Evolutionary conservation across 2,888 invertebrate genomes (phyloP).

Genomic region (Pimpla rufipes): DNA sequence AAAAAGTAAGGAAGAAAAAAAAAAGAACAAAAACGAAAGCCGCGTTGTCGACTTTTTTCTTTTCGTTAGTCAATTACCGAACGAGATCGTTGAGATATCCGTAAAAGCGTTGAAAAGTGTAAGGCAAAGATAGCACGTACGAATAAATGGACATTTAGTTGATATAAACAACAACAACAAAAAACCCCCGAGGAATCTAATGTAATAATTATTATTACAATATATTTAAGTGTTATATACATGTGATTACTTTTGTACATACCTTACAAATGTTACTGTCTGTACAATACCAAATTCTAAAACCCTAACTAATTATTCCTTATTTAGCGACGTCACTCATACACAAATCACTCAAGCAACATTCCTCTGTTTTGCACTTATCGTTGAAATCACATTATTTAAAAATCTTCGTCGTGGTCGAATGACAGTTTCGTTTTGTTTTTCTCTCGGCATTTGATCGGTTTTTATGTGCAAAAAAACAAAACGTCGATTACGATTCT

Average conservation of each 20-base stretch:
- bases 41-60: conserved; percentile 37
- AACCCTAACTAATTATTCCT: conserved; percentile 55
- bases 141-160: conserved; percentile 74
- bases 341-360: conserved; percentile 19
- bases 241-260: conserved; percentile 82
- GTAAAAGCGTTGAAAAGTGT: conserved; percentile 71
- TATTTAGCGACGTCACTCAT: conserved; percentile 31
- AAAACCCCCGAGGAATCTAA: conserved; percentile 73
- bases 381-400: conserved; percentile 25
- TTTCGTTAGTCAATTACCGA: conserved; percentile 74
- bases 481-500: conserved; percentile 17
- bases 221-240: conserved; percentile 80
- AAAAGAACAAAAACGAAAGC: background rate
- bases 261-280: conserved; percentile 79
- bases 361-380: conserved; percentile 35
- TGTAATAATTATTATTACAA: conserved; percentile 76
- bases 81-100: conserved; percentile 54
- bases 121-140: conserved; percentile 73
- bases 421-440: background rate
- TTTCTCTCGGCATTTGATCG: conserved; percentile 14
- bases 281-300: conserved; percentile 80
- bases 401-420: background rate
- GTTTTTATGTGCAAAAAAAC: conserved; percentile 12
- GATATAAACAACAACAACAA: conserved; percentile 66
- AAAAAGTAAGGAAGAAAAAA: conserved; percentile 5